Evolutionary conservation across 2,113 vertebrate species (phyloP).

Genomic region (Sorex fumeus): DNA sequence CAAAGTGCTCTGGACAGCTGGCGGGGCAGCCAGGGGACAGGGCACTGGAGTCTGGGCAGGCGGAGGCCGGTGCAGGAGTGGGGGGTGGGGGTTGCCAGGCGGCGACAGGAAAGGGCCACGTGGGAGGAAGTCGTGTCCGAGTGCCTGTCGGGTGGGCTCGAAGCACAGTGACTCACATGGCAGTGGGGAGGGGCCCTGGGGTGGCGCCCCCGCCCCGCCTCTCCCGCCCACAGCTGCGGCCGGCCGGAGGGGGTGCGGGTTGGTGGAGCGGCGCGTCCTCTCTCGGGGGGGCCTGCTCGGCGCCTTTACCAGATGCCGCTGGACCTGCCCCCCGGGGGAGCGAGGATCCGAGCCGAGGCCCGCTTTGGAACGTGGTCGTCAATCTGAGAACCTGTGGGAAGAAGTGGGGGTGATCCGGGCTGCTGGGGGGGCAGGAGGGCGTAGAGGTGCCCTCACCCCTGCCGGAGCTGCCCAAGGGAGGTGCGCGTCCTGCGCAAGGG

Average conservation of each 20-base stretch:
- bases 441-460: too few relatives aligned
- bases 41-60: conserved; percentile 64
- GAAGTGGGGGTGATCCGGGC: too few relatives aligned
- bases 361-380: conserved; percentile 97
- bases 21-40: conserved; percentile 62
- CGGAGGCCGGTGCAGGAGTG: conserved; percentile 71
- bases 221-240: conserved; percentile 63
- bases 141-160: conserved; percentile 77
- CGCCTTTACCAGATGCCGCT: conserved; percentile 96
- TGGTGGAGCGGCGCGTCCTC: conserved; percentile 80
- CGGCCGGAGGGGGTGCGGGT: conserved; percentile 71
- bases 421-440: too few relatives aligned
- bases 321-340: conserved; percentile 96
- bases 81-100: conserved; percentile 61
- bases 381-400: conserved; percentile 94
- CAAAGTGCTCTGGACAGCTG: conserved; percentile 81
- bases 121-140: conserved; percentile 78
- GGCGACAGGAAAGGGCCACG: conserved; percentile 66
- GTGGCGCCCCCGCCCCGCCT: conserved; percentile 68
- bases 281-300: conserved; percentile 76
- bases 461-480: too few relatives aligned
- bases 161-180: conserved; percentile 72
- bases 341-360: conserved; percentile 95
- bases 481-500: too few relatives aligned
- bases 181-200: conserved; percentile 22